phyloP scores from a whole-genome alignment of 2,888 invertebrate species.

The Liopterus haemorrhoidalis region DNA sequence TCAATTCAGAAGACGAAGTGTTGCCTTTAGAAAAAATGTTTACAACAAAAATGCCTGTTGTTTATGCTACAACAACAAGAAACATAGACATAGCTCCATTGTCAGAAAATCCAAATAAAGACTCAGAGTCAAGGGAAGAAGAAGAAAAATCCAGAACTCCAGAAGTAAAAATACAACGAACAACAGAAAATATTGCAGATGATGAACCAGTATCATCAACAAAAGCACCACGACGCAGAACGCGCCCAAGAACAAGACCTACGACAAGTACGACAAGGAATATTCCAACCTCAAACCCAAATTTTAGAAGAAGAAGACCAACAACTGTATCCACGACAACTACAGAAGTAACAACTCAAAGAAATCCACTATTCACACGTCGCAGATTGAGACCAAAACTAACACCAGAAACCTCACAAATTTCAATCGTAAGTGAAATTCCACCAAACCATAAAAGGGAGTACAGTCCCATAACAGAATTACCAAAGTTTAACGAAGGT shows the following conservation, averaged over 20 bases:
- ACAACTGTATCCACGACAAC: constrained; percentile 20
- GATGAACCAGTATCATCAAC: constrained; percentile 11
- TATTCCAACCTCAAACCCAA: constrained; percentile 13
- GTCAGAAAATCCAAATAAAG: constrained; percentile 2
- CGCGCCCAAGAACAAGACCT: constrained; percentile 12
- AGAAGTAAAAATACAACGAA: constrained; percentile 24
- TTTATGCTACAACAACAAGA: constrained; percentile 15
- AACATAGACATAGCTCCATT: constrained; percentile 16
- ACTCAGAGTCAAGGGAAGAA: neutral
- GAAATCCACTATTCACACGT: constrained; percentile 13
- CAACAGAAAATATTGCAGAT: constrained; percentile 18
- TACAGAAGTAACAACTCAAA: constrained; percentile 20
- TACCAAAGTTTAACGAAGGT: no score
- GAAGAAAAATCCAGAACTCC: constrained; percentile 8
- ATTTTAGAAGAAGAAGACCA: constrained; percentile 17
- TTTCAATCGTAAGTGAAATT: constrained; percentile 3
- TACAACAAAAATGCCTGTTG: constrained; percentile 13
- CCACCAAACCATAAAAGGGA: constrained; percentile 2
- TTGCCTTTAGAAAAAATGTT: constrained; percentile 12
- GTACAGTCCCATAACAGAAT: no score
- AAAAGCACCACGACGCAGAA: constrained; percentile 17
- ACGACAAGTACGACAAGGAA: constrained; percentile 8
- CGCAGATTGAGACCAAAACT: neutral
- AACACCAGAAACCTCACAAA: neutral
- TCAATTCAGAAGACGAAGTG: constrained; percentile 31